Evolutionary conservation across 2,113 vertebrate species (phyloP).

Genomic region (human): DNA sequence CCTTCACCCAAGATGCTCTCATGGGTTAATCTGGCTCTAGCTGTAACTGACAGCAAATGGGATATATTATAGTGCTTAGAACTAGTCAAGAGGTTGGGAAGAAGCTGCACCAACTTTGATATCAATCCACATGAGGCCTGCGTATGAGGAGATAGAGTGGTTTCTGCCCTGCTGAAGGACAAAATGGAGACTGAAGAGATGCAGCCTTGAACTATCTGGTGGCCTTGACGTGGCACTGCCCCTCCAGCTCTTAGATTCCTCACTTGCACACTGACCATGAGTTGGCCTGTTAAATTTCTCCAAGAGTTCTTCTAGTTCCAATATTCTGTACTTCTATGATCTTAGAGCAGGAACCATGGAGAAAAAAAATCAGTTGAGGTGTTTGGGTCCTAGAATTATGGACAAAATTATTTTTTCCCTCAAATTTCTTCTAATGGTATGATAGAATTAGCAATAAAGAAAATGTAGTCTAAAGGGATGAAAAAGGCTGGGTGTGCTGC

Average conservation of each 20-base stretch:
- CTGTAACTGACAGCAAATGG: background rate
- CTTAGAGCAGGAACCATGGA: background rate
- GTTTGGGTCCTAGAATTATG: background rate
- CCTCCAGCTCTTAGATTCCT: background rate
- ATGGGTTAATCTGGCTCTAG: background rate
- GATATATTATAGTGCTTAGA: background rate
- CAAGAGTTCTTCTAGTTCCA: background rate
- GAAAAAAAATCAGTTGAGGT: background rate
- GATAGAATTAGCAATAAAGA: constrained; percentile 28
- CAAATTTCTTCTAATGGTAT: background rate
- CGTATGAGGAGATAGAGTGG: background rate
- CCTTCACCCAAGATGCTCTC: too few relatives aligned
- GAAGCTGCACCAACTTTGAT: background rate
- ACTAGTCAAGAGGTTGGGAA: background rate
- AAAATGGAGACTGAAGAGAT: background rate
- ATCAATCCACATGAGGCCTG: background rate
- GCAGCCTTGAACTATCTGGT: background rate
- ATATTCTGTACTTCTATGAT: background rate
- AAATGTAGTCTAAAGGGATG: background rate
- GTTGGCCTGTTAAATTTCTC: background rate
- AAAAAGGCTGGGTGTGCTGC: background rate
- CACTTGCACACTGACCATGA: background rate
- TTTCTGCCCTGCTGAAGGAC: background rate
- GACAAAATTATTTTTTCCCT: background rate
- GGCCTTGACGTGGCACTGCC: background rate